Evolutionary conservation across 2,113 vertebrate species (phyloP), one percentile per base, ranked within the genome.

Genomic region (Cephalophus harveyi): DNA sequence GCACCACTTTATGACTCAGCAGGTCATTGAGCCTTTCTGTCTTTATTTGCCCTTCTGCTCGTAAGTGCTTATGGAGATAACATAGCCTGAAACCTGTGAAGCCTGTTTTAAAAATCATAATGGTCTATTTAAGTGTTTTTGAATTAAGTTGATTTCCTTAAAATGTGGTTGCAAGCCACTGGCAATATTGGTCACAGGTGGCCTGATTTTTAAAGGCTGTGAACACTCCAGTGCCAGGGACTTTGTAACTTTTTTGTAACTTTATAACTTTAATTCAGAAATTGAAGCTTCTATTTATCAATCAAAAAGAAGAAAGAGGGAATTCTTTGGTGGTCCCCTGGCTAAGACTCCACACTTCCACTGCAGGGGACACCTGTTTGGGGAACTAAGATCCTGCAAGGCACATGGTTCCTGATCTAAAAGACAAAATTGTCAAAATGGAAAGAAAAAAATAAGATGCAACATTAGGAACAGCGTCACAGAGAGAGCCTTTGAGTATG

Each of bases 191-290:
- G 57, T 89, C 40, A 95, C 13, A 84, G 15, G 21, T 59, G 27
- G 14, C 8, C 64, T 92, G 8, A 67, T 28, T 93, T 89, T 89
- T 83, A 52, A 86, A 86, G 50, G 4, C 71, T 52, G 33, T 78
- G 33, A 85, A 89, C 3, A 93, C 15, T 5, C 21, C 6, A 60
- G 1, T 52, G 14, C 48, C 59, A 81, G 76, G 48, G 12, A 43
- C 71, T 84, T 86, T 33, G 40, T 82, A 91, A 89, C n/a, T 76
- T 83, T 27, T 95, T 57, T 94, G 57, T 43, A 92, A 64, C 28
- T 97, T 84, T 91, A 36, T 84, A 71, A 89, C 40, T 93, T 92
- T 96, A 88, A 74, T 81, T 95, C 43, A 97, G 54, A 94, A 87
- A 52, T 40, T 93, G 23, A 91, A 94, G 64, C 52, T 64, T 59